Conservation (phyloP, 1,140 invertebrate species). For the Bombyx mandarina region DNA sequence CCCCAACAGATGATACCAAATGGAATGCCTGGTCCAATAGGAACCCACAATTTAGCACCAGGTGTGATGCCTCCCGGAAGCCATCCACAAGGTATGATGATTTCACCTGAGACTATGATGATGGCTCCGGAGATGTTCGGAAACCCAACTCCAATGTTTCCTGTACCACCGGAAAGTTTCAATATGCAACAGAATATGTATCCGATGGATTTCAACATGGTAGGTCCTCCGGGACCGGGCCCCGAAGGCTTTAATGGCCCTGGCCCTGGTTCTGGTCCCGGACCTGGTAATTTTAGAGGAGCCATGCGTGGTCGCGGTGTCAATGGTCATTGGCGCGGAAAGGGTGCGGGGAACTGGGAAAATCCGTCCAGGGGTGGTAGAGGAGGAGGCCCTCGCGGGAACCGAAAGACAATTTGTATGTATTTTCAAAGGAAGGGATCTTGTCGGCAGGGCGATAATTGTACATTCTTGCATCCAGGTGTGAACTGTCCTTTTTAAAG, state of each 20-base stretch:
- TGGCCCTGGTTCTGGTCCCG: conserved; percentile 33
- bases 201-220: conserved; percentile 55
- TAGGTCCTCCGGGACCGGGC: conserved; percentile 45
- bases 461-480: conserved; percentile 82
- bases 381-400: conserved; percentile 62
- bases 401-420: conserved; percentile 75
- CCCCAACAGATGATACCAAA: conserved; percentile 42
- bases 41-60: conserved; percentile 35
- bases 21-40: conserved; percentile 42
- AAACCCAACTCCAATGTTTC: conserved; percentile 55
- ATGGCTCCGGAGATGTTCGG: conserved; percentile 72
- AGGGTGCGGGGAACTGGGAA: conserved; percentile 63
- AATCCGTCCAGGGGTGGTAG: conserved; percentile 70
- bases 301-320: conserved; percentile 61
- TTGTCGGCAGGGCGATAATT: conserved; percentile 83
- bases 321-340: conserved; percentile 69
- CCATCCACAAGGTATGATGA: conserved; percentile 52
- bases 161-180: conserved; percentile 46
- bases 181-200: conserved; percentile 62
- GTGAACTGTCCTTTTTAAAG: conserved; percentile 73
- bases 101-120: conserved; percentile 58
- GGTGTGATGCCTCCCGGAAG: conserved; percentile 30
- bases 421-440: conserved; percentile 83
- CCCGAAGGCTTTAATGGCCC: conserved; percentile 55
- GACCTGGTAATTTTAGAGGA: conserved; percentile 62